These are phyloP conservation scores for Catagonus wagneri DNA, from an alignment of 2,113 vertebrate species.

Conservation along the genomic window DNA sequence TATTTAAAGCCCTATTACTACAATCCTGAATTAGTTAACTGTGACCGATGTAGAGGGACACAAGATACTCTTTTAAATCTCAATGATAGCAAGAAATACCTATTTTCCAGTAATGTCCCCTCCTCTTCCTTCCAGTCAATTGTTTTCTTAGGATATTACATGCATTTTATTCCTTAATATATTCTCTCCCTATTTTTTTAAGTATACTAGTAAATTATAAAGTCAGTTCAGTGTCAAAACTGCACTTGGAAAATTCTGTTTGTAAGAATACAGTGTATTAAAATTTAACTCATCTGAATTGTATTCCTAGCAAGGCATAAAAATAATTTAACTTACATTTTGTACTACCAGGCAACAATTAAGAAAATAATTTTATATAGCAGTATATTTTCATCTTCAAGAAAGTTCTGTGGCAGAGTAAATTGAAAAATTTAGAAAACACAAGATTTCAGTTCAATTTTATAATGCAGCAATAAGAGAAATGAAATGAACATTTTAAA, in stretches of 20 bases:
- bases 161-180: not conserved
- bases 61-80: not conserved
- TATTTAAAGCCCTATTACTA: not conserved
- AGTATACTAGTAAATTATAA: not conserved
- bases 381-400: not conserved
- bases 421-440: slow-evolving; percentile 39
- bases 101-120: not conserved
- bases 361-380: slow-evolving; percentile 23
- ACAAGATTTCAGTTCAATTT: slow-evolving; percentile 25
- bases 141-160: not conserved
- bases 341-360: not conserved
- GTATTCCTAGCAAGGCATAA: not conserved
- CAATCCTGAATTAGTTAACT: not conserved
- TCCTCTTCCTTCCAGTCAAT: not conserved
- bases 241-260: slow-evolving; percentile 43
- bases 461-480: slow-evolving; percentile 7
- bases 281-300: slow-evolving; percentile 42
- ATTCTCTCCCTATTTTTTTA: not conserved
- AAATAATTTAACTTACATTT: slow-evolving; percentile 32
- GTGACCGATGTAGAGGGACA: not conserved
- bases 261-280: not conserved
- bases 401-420: slow-evolving; percentile 36
- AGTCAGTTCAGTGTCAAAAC: not conserved
- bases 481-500: slow-evolving; percentile 60
- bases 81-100: not conserved